Base-by-base conservation (phyloP, 1,140 invertebrate species). In the Zaprionus camerounensis region DNA sequence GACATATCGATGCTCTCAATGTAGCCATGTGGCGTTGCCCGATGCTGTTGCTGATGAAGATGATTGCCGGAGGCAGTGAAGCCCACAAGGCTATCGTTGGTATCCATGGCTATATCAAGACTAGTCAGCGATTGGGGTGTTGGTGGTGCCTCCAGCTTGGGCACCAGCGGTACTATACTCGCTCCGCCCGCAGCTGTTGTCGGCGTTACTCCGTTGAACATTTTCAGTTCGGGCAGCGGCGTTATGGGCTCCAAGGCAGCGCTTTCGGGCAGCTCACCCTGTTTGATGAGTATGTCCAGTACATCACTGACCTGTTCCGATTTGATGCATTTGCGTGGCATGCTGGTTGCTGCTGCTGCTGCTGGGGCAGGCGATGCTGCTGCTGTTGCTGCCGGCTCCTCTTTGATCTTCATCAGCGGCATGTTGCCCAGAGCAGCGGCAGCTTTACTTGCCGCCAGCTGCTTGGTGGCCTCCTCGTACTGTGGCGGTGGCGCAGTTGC, bases 271-370 rank as follows among this genome's bases (percentile, higher is more conserved):
- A 99, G 91, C 91, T 99, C 98, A 51, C 98, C 98, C 92, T 98
- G 98, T 92, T 98, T 96, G 20, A 99, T 98, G 1, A 99, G 94
- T 81, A 99, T 98, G 90, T 99, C 98, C n/a, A 99, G 92, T 0
- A 99, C 98, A 93, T 99, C 98, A 91, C 98, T 98, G 69, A 99
- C 97, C 41, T 97, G 96, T 92, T 98, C 97, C 91, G 96, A 96
- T 82, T 97, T 97, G 15, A 96, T 93, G 76, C 94, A 57, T 71
- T 95, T 95, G 59, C 77, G 91, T 49, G 81, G 91, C 26, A 24
- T 58, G 44, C 68, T 66, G 49, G 63, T 51, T 13, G 46, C 41
- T 24, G 46, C 26, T 57, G 65, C 22, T 20, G 65, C 31, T 55
- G 64, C 12, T 53, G 51, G 11, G 36, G 69, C 22, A 46, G 76